Evolutionary conservation across 2,888 invertebrate species (phyloP).

Genomic region (Dendrolimus houi): DNA sequence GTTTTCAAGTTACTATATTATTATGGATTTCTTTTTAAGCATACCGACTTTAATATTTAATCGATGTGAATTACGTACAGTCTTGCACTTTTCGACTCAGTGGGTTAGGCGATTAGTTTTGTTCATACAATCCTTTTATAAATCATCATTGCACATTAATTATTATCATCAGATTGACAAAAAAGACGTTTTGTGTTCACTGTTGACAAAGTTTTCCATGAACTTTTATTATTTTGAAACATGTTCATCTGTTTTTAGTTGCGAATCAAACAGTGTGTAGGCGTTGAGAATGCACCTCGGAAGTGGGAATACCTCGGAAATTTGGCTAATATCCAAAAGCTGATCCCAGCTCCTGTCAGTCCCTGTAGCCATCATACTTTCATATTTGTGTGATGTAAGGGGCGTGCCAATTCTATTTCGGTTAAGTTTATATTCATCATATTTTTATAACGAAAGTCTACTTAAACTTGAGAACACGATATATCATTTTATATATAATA

Average conservation of each 20-base stretch:
- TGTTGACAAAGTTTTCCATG: too few relatives aligned
- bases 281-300: conserved; percentile 54
- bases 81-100: neutral
- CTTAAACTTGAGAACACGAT: conserved; percentile 2
- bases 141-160: too few relatives aligned
- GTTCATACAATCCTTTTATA: too few relatives aligned
- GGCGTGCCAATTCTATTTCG: conserved; percentile 25
- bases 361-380: conserved; percentile 23
- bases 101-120: too few relatives aligned
- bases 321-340: conserved; percentile 49
- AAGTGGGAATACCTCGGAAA: conserved; percentile 49
- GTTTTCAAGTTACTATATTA: neutral
- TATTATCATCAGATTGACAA: too few relatives aligned
- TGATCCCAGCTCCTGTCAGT: conserved; percentile 23
- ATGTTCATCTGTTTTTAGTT: neutral
- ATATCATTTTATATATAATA: neutral
- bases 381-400: conserved; percentile 30
- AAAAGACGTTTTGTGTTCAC: too few relatives aligned
- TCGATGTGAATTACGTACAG: neutral
- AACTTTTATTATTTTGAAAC: neutral
- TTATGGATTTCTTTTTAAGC: neutral
- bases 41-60: neutral
- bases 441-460: conserved; percentile 3
- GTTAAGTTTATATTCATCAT: conserved; percentile 14
- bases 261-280: conserved; percentile 8